These are phyloP conservation scores for Salvelinus fontinalis DNA, from an alignment of 2,113 vertebrate genomes.

Conservation along the genomic window DNA sequence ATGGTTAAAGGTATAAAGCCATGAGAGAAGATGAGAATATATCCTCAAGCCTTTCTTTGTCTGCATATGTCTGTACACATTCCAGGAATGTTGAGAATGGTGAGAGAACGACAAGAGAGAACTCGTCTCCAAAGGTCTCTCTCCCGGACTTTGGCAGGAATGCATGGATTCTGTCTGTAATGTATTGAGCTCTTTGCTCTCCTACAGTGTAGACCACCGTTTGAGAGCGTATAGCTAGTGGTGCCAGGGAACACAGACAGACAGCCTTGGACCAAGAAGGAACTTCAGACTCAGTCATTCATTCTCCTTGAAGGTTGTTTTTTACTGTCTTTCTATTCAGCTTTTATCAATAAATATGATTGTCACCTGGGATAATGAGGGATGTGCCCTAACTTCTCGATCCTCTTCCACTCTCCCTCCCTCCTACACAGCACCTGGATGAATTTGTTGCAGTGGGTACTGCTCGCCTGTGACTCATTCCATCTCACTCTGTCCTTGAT, in stretches of 20 bases:
- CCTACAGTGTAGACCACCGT: constrained; percentile 38
- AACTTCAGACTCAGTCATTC: constrained; percentile 42
- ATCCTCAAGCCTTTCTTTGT: constrained; percentile 54
- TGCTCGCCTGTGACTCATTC: constrained; percentile 52
- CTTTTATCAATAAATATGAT: constrained; percentile 33
- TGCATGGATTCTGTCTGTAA: no score
- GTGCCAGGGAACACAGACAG: constrained; percentile 28
- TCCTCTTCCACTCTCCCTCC: constrained; percentile 30
- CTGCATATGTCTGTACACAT: constrained; percentile 62
- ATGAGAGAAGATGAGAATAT: constrained; percentile 25
- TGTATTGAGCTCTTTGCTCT: constrained; percentile 32
- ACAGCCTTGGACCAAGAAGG: constrained; percentile 58
- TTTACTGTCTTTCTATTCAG: constrained; percentile 4
- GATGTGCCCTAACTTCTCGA: constrained; percentile 14
- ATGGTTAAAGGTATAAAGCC: not conserved
- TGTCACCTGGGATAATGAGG: constrained; percentile 32
- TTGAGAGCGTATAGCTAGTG: constrained; percentile 13
- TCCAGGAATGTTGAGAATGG: constrained; percentile 66
- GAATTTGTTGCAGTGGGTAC: constrained; percentile 14
- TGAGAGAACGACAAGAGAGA: constrained; percentile 58
- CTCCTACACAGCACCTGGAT: constrained; percentile 50
- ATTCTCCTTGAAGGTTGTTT: constrained; percentile 29
- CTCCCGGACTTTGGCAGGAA: constrained; percentile 41
- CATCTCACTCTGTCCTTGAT: constrained; percentile 35
- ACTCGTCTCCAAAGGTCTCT: constrained; percentile 61